Evolutionary conservation across 2,113 vertebrate genomes (phyloP).

Genomic region (Semnornis frantzii): DNA sequence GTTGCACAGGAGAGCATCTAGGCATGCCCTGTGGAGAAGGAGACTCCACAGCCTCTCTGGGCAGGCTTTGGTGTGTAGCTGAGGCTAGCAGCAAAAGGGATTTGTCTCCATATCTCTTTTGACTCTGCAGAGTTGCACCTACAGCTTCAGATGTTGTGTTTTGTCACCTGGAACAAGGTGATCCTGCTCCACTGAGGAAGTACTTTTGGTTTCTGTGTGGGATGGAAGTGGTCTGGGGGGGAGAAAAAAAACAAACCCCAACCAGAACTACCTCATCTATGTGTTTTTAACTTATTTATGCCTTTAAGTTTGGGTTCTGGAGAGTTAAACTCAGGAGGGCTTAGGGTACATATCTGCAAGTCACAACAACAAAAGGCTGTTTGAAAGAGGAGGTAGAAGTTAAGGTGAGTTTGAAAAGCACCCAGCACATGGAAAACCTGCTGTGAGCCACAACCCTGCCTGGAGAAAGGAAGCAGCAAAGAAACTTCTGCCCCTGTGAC

Average conservation of each 20-base stretch:
- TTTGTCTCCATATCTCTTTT: rapidly evolving
- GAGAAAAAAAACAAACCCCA: neutral
- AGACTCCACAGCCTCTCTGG: too few species aligned
- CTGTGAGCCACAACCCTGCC: rapidly evolving
- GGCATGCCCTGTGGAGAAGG: too few species aligned
- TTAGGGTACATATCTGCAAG: neutral
- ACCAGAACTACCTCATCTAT: neutral
- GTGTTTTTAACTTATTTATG: neutral
- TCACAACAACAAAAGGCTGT: neutral
- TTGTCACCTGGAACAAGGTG: neutral
- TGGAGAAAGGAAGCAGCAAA: neutral
- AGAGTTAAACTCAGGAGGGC: neutral
- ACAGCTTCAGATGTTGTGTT: neutral
- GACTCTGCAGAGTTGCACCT: neutral
- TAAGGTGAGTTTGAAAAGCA: neutral
- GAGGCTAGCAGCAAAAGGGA: neutral
- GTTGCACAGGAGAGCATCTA: too few species aligned
- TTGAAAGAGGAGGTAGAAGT: neutral
- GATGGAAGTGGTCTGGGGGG: neutral
- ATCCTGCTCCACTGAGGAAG: neutral
- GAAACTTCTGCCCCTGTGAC: neutral
- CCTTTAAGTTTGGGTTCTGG: neutral
- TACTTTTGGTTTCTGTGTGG: neutral
- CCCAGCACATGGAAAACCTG: neutral
- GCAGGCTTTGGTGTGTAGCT: neutral